Percentiles rank a stretch among this genome's conserved stretches.
Evolutionary conservation across 1,140 invertebrate genomes (phyloP).

Genomic region (Formica exsecta): DNA sequence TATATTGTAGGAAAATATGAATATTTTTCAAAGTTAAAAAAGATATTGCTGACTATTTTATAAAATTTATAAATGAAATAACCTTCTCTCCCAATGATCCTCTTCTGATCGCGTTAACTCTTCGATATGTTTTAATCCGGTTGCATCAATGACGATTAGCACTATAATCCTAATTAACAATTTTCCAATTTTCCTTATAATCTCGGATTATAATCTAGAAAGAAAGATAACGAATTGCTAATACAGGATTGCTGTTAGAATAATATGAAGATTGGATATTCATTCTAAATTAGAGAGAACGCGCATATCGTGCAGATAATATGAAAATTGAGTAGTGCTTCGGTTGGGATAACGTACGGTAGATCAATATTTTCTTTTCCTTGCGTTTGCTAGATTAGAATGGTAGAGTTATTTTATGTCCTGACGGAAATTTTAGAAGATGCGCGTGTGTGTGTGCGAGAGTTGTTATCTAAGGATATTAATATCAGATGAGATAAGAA

Average conservation of each 20-base stretch:
- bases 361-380: slow-evolving; percentile 56
- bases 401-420: slow-evolving; percentile 40
- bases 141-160: not conserved
- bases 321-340: slow-evolving; percentile 47
- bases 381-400: slow-evolving; percentile 22
- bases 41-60: not conserved
- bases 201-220: not conserved
- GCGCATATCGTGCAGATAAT: slow-evolving; percentile 16
- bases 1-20: not conserved
- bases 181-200: not conserved
- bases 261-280: slow-evolving; percentile 19
- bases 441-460: no score
- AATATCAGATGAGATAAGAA: no score
- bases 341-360: not conserved
- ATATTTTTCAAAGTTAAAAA: not conserved
- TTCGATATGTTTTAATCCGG: not conserved
- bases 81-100: not conserved
- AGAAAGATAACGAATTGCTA: not conserved
- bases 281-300: slow-evolving; percentile 17
- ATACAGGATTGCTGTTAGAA: not conserved
- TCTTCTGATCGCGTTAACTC: not conserved
- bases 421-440: slow-evolving; percentile 14
- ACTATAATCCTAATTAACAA: not conserved
- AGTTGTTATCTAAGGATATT: no score
- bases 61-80: not conserved